Base-by-base conservation (phyloP, 1,140 invertebrate species). In the Caenorhabditis latens region DNA sequence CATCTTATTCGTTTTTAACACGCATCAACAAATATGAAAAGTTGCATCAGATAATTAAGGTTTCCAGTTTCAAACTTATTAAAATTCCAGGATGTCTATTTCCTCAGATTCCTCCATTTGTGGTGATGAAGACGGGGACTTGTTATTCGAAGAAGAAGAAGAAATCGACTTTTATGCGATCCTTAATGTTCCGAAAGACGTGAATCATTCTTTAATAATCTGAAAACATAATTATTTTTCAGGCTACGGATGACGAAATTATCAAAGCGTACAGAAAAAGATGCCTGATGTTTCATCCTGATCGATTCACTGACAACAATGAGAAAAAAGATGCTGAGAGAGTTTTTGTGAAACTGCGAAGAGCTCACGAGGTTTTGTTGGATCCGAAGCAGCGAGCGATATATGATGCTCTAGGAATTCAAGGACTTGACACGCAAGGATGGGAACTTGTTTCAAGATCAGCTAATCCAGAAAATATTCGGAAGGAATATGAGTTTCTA, bases 251-350 rank as follows among this genome's bases (percentile, higher is more conserved):
- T 32, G 90, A 92, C 21, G 91, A 92, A 6, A 92, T 92, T 43
- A 89, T 90, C 53, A 90, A 90, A 55, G 91, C 91, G 2, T 92
- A 91, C 79, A 90, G 92, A 61, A 84, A 87, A 14, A 75, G 90
- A 86, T 91, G 91, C 79, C 89, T 91, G 13, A 84, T 92, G 61
- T 92, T 92, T 61, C 91, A 92, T 88, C 91, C 91, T 13, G 91
- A 92, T 58, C 83, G 91, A 84, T 91, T 92, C 67, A 88, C 83
- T n/a, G 87, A 91, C 82, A 87, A 91, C n/a, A 65, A 87, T 9
- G 87, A 91, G 63, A 92, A 90, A 71, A 88, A 88, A 82, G 88
- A 91, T 19, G 91, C 91, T 2, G 86, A 90, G 40, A 89, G 88
- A 43, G 89, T 91, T 42, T 92, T 92, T 86, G 91, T 92, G 43